These are phyloP conservation scores for Notodonta ziczac DNA, from an alignment of 2,888 invertebrate species.

Conservation along the genomic window DNA sequence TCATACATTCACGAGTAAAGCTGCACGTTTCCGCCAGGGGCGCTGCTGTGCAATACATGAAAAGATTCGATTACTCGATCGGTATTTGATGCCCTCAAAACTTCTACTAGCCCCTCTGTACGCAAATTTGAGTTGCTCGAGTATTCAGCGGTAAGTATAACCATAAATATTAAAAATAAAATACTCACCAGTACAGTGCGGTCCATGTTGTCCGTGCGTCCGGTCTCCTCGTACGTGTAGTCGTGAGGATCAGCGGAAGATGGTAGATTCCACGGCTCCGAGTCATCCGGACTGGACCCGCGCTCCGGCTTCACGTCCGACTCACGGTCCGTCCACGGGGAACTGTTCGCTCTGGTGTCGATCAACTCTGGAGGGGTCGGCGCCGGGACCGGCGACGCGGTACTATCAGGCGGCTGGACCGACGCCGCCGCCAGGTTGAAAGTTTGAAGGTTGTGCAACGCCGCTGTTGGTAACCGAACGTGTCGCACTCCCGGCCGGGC, in stretches of 20 bases:
- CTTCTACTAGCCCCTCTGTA: too few species aligned
- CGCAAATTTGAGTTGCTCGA: too few species aligned
- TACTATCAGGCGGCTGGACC: slow-evolving; percentile 66
- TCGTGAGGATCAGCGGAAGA: slow-evolving; percentile 65
- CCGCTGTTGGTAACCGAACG: slow-evolving; percentile 73
- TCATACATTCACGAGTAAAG: too few species aligned
- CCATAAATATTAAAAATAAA: slow-evolving; percentile 8
- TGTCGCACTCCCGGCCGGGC: slow-evolving; percentile 84
- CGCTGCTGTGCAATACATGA: too few species aligned
- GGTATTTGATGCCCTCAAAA: too few species aligned
- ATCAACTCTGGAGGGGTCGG: slow-evolving; percentile 70
- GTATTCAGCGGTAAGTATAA: too few species aligned
- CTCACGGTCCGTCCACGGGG: slow-evolving; percentile 71
- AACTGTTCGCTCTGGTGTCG: slow-evolving; percentile 65
- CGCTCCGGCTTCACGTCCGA: slow-evolving; percentile 63
- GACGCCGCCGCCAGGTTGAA: slow-evolving; percentile 66
- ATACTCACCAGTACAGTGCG: slow-evolving; percentile 78
- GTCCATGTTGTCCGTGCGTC: slow-evolving; percentile 70
- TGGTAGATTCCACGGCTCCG: slow-evolving; percentile 73
- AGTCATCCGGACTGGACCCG: slow-evolving; percentile 69
- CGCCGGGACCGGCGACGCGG: slow-evolving; percentile 60
- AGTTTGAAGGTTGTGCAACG: slow-evolving; percentile 75
- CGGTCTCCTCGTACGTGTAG: slow-evolving; percentile 75
- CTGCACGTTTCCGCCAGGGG: too few species aligned
- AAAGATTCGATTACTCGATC: too few species aligned